Evolutionary conservation across 2,888 invertebrate species (phyloP), one percentile per base, ranked within the genome.

Genomic region (Aporophyla lueneburgensis): DNA sequence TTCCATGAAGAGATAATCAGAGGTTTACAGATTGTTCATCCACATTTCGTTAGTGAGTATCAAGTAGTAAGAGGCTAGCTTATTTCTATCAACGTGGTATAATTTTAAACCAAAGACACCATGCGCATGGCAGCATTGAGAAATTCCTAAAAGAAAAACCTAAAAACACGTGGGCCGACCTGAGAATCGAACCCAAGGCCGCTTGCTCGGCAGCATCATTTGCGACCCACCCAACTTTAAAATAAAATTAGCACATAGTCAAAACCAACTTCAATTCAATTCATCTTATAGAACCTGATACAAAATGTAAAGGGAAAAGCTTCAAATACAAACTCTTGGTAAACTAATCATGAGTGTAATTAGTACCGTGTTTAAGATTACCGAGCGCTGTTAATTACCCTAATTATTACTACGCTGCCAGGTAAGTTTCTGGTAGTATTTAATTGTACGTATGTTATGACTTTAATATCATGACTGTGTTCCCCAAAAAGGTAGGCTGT

Each of bases 331-430:
- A 79, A 79, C 59, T 69, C 27, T 21, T 53, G 46, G 33, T 53
- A 53, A 72, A 80, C 56, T 69, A 70, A 76, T 76, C 72, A 76
- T 70, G 54, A 54, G 62, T 33, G 69, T 66, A 80, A 76, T 76
- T 72, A 56, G 56, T 67, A 54, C 72, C 40, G 14, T 69, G 59
- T 59, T 27, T 51, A 56, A 63, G 63, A 68, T 79, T 71, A 75
- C 54, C 61, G 24, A 79, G 58, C 40, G 56, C 43, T 43, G 54
- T 24, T 79, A 56, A 71, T 79, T 75, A 71, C 14, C 49, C 3
- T 40, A 61, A 75, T 69, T 76, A 79, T 65, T 49, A 51, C 43
- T 68, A n/a, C 33, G 43, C n/a, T 19, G 40, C 21, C 75, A 63
- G 16, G 14, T 72, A 54, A 19, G 16, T 49, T 16, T 21, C 24